phyloP scores from a whole-genome alignment of 2,888 invertebrate species.

The Scelioninae gen. 2 region DNA sequence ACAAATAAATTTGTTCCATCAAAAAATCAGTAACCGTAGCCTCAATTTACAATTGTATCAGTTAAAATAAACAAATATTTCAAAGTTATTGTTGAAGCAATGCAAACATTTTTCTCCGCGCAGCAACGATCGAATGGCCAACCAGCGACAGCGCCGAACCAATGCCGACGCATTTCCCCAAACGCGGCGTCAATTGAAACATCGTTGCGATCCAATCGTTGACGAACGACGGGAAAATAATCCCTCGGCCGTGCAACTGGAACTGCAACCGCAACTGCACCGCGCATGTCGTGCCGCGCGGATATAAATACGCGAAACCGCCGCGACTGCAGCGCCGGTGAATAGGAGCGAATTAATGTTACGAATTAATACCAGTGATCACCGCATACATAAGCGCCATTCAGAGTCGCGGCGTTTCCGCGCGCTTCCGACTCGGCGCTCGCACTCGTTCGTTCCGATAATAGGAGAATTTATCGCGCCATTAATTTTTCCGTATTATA shows the following conservation, averaged over 20 bases:
- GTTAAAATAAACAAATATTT: no score
- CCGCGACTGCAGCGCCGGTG: conserved; percentile 28
- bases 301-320: conserved; percentile 40
- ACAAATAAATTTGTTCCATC: no score
- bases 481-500: conserved; percentile 47
- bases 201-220: conserved; percentile 48
- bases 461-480: conserved; percentile 39
- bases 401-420: conserved; percentile 16
- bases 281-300: conserved; percentile 24
- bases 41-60: no score
- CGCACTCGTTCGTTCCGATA: conserved; percentile 35
- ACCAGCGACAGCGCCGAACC: conserved; percentile 25
- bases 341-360: conserved; percentile 54
- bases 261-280: background rate
- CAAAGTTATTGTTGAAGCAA: no score
- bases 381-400: conserved; percentile 31
- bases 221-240: conserved; percentile 44
- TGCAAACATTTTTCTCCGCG: no score
- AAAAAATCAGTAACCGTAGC: no score
- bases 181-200: conserved; percentile 50
- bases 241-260: conserved; percentile 11
- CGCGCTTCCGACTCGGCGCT: conserved; percentile 40
- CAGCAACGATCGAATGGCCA: conserved; percentile 35
- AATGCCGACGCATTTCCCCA: conserved; percentile 5
- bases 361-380: conserved; percentile 52